Evolutionary conservation across 1,140 invertebrate species (phyloP).

Genomic region (Drosophila triauraria): DNA sequence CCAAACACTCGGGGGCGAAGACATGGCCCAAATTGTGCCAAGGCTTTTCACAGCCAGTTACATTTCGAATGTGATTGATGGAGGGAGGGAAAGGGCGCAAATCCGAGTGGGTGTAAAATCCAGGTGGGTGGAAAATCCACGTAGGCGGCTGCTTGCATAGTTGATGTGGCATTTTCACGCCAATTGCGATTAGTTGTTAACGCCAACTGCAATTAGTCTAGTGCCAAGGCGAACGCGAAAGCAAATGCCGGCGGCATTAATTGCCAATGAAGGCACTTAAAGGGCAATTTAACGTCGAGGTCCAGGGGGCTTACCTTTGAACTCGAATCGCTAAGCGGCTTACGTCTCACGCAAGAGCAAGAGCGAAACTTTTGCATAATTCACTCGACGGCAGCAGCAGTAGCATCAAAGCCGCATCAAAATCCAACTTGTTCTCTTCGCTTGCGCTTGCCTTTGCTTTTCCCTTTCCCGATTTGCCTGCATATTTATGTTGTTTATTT

Average conservation of each 20-base stretch:
- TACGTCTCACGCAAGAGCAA: conserved; percentile 33
- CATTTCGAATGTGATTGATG: conserved; percentile 53
- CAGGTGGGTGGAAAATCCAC: not conserved
- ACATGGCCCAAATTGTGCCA: conserved; percentile 56
- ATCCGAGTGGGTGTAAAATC: not conserved
- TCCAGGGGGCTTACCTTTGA: conserved; percentile 36
- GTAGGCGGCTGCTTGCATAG: conserved; percentile 8
- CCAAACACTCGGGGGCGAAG: conserved; percentile 21
- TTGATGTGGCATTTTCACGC: conserved; percentile 57
- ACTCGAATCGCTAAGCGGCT: conserved; percentile 44
- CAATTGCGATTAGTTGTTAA: conserved; percentile 71
- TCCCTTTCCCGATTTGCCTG: not conserved
- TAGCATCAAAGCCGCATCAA: conserved; percentile 52
- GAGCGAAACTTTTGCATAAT: conserved; percentile 60
- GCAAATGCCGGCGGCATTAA: conserved; percentile 66
- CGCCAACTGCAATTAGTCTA: conserved; percentile 67
- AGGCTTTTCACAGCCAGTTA: conserved; percentile 56
- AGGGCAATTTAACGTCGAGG: conserved; percentile 66
- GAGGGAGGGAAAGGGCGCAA: not conserved
- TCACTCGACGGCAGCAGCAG: conserved; percentile 33
- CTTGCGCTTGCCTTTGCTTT: conserved; percentile 9
- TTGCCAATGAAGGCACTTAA: conserved; percentile 78
- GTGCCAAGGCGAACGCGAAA: conserved; percentile 64
- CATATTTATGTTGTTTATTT: conserved; percentile 7
- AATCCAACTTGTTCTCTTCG: conserved; percentile 34